phyloP scores from a whole-genome alignment of 2,113 vertebrate species.

The Dunckerocampus dactyliophorus region DNA sequence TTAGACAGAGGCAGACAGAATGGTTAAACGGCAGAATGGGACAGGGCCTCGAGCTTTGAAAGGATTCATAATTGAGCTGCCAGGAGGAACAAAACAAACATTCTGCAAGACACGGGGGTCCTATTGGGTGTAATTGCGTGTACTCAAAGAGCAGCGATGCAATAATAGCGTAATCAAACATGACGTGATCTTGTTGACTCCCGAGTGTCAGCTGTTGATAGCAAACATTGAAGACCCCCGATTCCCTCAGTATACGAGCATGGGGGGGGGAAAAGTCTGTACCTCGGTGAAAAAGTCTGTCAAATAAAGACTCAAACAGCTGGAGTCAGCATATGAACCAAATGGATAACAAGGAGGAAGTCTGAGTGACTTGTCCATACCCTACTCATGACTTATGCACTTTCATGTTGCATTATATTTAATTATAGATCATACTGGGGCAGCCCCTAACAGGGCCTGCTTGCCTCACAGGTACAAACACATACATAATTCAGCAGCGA shows the following conservation, averaged over 20 bases:
- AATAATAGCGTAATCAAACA: slow-evolving; percentile 51
- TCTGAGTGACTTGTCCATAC: slow-evolving; percentile 62
- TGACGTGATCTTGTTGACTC: slow-evolving; percentile 45
- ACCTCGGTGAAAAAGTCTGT: slow-evolving; percentile 14
- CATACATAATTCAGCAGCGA: slow-evolving; percentile 72
- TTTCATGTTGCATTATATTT: slow-evolving; percentile 77
- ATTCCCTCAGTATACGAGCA: slow-evolving; percentile 13
- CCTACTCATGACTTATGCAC: slow-evolving; percentile 74
- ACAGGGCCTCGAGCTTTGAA: slow-evolving; percentile 10
- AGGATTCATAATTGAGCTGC: slow-evolving; percentile 33
- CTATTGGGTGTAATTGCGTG: slow-evolving; percentile 37
- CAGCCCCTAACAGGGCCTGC: slow-evolving; percentile 65
- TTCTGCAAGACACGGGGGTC: slow-evolving; percentile 29
- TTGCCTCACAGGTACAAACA: slow-evolving; percentile 77
- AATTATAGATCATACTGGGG: slow-evolving; percentile 76
- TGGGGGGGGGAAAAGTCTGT: slow-evolving; percentile 1
- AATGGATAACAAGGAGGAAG: slow-evolving; percentile 50
- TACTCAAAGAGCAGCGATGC: slow-evolving; percentile 35
- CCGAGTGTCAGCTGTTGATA: slow-evolving; percentile 39
- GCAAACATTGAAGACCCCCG: slow-evolving; percentile 34
- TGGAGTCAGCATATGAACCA: slow-evolving; percentile 46
- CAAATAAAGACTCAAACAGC: slow-evolving; percentile 42
- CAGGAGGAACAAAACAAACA: slow-evolving; percentile 39
- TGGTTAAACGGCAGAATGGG: no score
- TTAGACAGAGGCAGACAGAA: no score